Evolutionary conservation across 2,888 invertebrate species (phyloP), one percentile per base, ranked within the genome.

Genomic region (Pelosia muscerda): DNA sequence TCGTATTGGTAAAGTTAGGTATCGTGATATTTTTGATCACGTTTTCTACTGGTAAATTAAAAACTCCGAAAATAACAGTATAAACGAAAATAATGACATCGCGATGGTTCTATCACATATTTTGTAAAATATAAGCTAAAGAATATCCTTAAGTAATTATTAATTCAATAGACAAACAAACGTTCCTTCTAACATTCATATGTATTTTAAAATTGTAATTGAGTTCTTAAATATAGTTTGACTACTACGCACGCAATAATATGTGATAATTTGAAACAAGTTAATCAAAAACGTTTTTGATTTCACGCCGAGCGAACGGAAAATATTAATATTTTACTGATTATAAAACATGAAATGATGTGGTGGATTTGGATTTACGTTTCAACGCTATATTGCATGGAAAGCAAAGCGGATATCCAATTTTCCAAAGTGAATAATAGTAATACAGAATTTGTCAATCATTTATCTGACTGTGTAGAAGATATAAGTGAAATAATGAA

Each of bases 381-480:
- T 31, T 26, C 31, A 9, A 25, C 23, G 25, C 25, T 63, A 4
- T 8, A 38, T 25, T 19, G 2, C 25, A 26, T 63, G 0, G n/a
- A 38, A 54, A 23, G 38, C 19, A 13, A 26, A 56, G 6, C 10
- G 6, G 1, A 38, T 8, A 2, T 38, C 3, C 55, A 0, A 38
- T 10, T n/a, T 9, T 22, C 6, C n/a, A 8, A n/a, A 38, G 10
- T 25, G 10, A 63, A 13, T 25, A n/a, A 63, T n/a, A 26, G 1
- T 11, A 10, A 56, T 19, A n/a, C 25, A n/a, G 38, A 54, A 26
- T 38, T 15, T 9, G 22, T 63, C 2, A 10, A 63, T 10, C 54
- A n/a, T 19, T 22, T 84, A 53, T 60, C 69, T 4, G 56, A 77
- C 61, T 86, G 86, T 60, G 70, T 86, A 34, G 70, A 71, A 54